These are phyloP conservation scores for Gymnocypris eckloni DNA, from an alignment of 2,797 vertebrate species.

Conservation along the genomic window DNA sequence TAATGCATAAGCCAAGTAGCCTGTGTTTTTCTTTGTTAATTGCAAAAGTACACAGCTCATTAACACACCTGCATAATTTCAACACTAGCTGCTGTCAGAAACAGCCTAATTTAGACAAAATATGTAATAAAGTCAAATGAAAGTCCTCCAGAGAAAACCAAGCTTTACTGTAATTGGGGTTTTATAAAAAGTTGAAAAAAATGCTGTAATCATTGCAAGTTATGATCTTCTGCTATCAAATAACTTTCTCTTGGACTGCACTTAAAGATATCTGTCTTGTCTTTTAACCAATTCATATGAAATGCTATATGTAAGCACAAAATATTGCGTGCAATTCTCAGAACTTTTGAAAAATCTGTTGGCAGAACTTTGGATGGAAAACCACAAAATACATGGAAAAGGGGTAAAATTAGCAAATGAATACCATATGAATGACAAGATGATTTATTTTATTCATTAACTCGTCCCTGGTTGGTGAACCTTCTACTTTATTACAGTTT, in stretches of 20 bases:
- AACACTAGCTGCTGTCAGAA: background rate
- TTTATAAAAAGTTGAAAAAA: background rate
- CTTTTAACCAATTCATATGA: background rate
- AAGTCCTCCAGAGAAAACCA: background rate
- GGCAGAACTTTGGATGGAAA: conserved; percentile 19
- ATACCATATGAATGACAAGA: conserved; percentile 25
- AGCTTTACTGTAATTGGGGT: conserved; percentile 4
- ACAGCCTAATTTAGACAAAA: conserved; percentile 7
- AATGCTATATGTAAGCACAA: background rate
- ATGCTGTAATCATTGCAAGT: conserved; percentile 8
- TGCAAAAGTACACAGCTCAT: background rate
- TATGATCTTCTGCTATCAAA: conserved; percentile 9
- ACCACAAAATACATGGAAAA: background rate
- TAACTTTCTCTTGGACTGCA: background rate
- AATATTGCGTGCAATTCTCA: background rate
- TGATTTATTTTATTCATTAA: conserved; percentile 35
- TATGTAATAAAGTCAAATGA: background rate
- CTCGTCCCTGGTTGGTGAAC: background rate
- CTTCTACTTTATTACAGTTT: background rate
- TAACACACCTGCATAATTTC: background rate
- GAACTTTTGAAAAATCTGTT: background rate
- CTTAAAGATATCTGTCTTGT: background rate
- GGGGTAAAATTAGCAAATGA: conserved; percentile 20
- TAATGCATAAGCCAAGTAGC: background rate
- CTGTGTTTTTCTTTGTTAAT: background rate